These are phyloP conservation scores for Lophius americanus DNA, from an alignment of 2,797 vertebrate genomes.

Conservation along the genomic window DNA sequence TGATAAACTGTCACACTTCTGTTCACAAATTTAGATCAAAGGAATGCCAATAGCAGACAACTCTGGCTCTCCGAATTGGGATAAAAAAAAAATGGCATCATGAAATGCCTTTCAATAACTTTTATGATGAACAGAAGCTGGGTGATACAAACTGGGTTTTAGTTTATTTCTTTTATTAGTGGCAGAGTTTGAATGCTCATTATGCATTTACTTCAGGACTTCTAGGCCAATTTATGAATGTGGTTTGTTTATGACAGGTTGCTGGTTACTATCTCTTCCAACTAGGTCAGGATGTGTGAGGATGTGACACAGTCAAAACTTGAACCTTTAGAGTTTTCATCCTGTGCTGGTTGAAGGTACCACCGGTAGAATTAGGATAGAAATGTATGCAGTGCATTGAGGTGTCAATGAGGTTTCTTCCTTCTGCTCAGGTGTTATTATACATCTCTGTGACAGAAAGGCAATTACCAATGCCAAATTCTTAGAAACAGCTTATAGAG, in stretches of 20 bases:
- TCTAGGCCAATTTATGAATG: too few species aligned
- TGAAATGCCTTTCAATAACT: too few species aligned
- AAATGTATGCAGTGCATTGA: constrained; percentile 60
- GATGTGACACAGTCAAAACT: constrained; percentile 27
- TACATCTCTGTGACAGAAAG: constrained; percentile 37
- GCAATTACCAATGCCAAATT: constrained; percentile 30
- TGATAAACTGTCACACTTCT: too few species aligned
- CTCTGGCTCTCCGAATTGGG: too few species aligned
- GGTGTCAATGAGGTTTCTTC: constrained; percentile 30
- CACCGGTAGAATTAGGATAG: constrained; percentile 15
- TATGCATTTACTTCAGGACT: too few species aligned
- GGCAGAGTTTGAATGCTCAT: too few species aligned
- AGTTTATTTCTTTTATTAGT: too few species aligned
- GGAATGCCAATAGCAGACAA: too few species aligned
- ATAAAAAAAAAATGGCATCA: too few species aligned
- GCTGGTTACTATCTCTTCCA: neutral
- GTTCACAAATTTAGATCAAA: too few species aligned
- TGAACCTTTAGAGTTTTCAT: constrained; percentile 41
- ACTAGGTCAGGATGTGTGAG: constrained; percentile 3
- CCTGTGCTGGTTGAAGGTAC: constrained; percentile 12
- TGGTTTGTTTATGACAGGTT: neutral
- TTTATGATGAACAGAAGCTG: too few species aligned
- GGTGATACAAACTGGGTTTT: too few species aligned
- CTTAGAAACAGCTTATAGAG: constrained; percentile 20
- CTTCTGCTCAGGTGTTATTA: constrained; percentile 22